phyloP scores from a whole-genome alignment of 2,113 vertebrate genomes.

The Aramus guarauna region DNA sequence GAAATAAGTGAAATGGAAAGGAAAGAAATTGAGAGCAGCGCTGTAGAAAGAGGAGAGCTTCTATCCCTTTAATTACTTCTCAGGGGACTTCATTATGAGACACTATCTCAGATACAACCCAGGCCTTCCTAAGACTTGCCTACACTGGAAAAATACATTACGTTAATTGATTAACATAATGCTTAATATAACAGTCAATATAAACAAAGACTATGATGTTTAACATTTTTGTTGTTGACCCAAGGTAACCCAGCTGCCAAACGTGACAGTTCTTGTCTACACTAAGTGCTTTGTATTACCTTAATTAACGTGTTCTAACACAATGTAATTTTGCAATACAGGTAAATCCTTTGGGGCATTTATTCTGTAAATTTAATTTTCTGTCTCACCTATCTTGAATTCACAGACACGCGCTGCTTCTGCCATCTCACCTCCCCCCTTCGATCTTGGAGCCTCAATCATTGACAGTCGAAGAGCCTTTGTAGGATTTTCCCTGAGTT shows the following conservation, averaged over 20 bases:
- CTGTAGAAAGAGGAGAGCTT: neutral
- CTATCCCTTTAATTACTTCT: neutral
- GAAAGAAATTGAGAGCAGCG: neutral
- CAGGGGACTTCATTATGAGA: neutral
- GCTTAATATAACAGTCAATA: neutral
- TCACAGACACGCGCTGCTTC: neutral
- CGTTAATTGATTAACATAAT: constrained; percentile 12
- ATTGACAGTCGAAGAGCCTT: neutral
- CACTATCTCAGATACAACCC: neutral
- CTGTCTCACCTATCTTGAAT: neutral
- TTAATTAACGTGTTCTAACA: neutral
- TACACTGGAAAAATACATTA: neutral
- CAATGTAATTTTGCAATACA: neutral
- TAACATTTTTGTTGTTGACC: neutral
- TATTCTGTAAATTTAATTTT: constrained; percentile 13
- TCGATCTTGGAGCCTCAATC: neutral
- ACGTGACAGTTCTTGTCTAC: constrained; percentile 27
- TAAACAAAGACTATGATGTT: neutral
- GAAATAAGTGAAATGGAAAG: neutral
- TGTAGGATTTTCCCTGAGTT: neutral
- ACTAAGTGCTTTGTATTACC: neutral
- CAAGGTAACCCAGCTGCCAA: neutral
- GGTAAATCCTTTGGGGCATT: constrained; percentile 15
- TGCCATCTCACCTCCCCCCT: neutral
- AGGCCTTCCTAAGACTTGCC: neutral